These are phyloP conservation scores for Bubo scandiacus DNA, from an alignment of 2,113 vertebrate genomes.

Conservation along the genomic window DNA sequence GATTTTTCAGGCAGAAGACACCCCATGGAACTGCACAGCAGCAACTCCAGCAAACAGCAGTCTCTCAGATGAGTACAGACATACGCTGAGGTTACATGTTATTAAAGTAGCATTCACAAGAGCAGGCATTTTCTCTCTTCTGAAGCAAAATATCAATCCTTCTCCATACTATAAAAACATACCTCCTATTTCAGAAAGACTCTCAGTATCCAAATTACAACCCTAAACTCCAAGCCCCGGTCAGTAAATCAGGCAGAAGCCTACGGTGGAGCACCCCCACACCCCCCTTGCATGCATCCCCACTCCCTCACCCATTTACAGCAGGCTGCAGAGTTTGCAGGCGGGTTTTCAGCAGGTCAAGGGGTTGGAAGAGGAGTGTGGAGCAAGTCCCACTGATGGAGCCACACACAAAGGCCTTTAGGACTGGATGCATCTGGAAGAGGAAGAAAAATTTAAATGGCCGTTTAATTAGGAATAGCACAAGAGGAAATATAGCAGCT, in stretches of 20 bases:
- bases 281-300: rapidly evolving
- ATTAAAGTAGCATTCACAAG: not conserved
- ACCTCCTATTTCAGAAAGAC: not conserved
- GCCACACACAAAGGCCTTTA: constrained; percentile 94
- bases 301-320: constrained; percentile 49
- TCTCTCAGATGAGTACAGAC: not conserved
- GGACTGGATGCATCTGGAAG: constrained; percentile 82
- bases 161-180: not conserved
- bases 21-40: not conserved
- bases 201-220: not conserved
- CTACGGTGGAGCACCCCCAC: not conserved
- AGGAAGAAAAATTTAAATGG: not conserved
- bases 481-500: not conserved
- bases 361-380: constrained; percentile 92
- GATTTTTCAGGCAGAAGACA: not conserved
- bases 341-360: constrained; percentile 94
- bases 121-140: not conserved
- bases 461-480: not conserved
- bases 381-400: constrained; percentile 95
- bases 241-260: not conserved
- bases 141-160: not conserved
- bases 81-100: not conserved
- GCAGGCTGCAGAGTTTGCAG: constrained; percentile 83
- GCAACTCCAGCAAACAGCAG: not conserved
- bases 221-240: not conserved